Base-by-base conservation (phyloP, 2,888 invertebrate genomes). In the Ptychoptera contaminata region DNA sequence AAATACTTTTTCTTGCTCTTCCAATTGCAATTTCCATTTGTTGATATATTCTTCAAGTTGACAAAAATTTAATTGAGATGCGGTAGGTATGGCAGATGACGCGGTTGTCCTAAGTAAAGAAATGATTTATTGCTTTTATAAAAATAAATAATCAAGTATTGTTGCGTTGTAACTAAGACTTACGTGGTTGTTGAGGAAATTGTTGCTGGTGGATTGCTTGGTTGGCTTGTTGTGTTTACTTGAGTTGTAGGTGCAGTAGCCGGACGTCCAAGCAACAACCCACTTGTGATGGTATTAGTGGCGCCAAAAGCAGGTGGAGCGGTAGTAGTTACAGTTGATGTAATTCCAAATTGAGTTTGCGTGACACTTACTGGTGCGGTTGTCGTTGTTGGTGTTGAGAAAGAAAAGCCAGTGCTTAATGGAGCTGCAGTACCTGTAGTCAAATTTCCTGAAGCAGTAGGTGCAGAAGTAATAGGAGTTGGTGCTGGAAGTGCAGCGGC, bases 1-100 rank as follows among this genome's bases (percentile, higher is more conserved):
- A 59, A 94, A 96, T 0, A 82, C 76, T 59, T 84, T 85, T 59
- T 94, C 93, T 58, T 93, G 92, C 52, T 92, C 91, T 52, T 92
- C 90, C 35, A 96, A 63, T 55, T 93, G 92, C 1, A 85, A 61
- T 0, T 84, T 90, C 92, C 93, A 96, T 63, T 94, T 91, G 65
- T 93, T 92, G 47, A 94, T 87, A 34, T 78, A 74, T 57, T 93
- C 93, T 61, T 93, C 93, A 3, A 93, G 64, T 57, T 92, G 88
- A 2, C 79, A 74, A 61, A 88, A 93, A 7, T 79, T 82, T 59
- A 92, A 68, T 1, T 76, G 70, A 0, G 68, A 65, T 0, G 67
- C 63, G 0, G 58, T 61, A 15, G 30, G 31, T 10, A 35, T 12
- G 1, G 67, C 51, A 1, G 67, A 46, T 1, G 58, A 59, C 44